These are phyloP conservation scores for Bursaphelenchus mucronatus DNA, from an alignment of 1,140 invertebrate genomes.

Conservation along the genomic window DNA sequence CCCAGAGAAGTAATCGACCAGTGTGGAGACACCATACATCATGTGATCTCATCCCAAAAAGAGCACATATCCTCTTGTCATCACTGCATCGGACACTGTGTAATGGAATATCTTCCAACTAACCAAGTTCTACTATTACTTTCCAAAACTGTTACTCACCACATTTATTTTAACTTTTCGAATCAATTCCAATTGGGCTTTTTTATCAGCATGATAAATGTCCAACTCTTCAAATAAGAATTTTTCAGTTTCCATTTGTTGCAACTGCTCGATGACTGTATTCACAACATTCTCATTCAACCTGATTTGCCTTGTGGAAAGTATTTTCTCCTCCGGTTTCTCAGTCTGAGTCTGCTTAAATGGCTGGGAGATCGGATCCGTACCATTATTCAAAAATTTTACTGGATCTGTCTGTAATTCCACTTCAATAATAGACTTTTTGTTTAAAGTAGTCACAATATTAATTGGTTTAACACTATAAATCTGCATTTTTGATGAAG, in stretches of 20 bases:
- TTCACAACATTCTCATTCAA: not conserved
- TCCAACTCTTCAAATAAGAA: constrained; percentile 1
- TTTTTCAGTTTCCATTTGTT: constrained; percentile 11
- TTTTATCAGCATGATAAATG: constrained; percentile 1
- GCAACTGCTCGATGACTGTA: not conserved
- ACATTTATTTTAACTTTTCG: not conserved
- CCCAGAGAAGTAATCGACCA: constrained; percentile 21
- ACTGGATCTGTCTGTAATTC: too few species aligned
- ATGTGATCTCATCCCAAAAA: constrained; percentile 29
- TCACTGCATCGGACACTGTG: constrained; percentile 22
- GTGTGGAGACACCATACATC: constrained; percentile 33
- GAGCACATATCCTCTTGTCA: constrained; percentile 14
- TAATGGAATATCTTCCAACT: constrained; percentile 19
- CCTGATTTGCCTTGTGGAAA: constrained; percentile 1
- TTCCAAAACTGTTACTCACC: not conserved
- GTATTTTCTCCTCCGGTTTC: not conserved
- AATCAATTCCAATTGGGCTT: not conserved
- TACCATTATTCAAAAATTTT: too few species aligned
- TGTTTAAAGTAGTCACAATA: too few species aligned
- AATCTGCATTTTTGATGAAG: too few species aligned
- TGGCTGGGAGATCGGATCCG: too few species aligned
- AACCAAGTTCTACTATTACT: constrained; percentile 2
- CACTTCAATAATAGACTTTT: too few species aligned
- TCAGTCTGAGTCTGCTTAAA: constrained; percentile 8
- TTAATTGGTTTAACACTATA: too few species aligned